phyloP scores from a whole-genome alignment of 2,797 vertebrate genomes.

The Acipenser oxyrinchus region DNA sequence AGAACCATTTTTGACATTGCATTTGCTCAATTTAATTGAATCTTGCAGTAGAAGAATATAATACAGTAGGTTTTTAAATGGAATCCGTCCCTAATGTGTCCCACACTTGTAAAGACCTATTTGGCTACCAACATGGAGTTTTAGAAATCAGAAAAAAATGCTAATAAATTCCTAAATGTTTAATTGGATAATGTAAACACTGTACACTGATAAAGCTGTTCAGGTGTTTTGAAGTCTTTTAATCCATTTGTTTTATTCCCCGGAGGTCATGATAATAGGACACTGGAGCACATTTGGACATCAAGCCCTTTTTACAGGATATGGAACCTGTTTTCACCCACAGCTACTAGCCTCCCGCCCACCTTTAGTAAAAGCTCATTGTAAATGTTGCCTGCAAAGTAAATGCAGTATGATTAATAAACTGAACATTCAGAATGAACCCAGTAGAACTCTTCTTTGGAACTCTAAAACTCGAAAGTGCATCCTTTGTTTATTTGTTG shows the following conservation, averaged over 20 bases:
- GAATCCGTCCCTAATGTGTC: too few species aligned
- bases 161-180: neutral
- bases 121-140: too few species aligned
- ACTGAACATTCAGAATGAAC: neutral
- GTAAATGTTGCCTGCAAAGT: neutral
- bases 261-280: neutral
- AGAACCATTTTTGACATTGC: too few species aligned
- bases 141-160: too few species aligned
- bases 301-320: neutral
- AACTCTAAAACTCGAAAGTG: neutral
- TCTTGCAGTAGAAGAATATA: too few species aligned
- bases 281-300: neutral
- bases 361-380: neutral
- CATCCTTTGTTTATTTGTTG: neutral
- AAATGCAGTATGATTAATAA: slow-evolving; percentile 1
- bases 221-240: neutral
- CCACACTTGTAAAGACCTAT: too few species aligned
- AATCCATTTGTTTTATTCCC: neutral
- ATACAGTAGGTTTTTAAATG: too few species aligned
- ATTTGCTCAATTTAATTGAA: too few species aligned
- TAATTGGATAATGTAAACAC: neutral
- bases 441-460: neutral
- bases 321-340: neutral
- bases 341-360: neutral
- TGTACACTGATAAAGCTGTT: neutral